A percentile compares a stretch with the other conserved stretches of the same genome.
Conservation (phyloP, 2,888 invertebrate genomes). For the Sarcophaga carnaria region DNA sequence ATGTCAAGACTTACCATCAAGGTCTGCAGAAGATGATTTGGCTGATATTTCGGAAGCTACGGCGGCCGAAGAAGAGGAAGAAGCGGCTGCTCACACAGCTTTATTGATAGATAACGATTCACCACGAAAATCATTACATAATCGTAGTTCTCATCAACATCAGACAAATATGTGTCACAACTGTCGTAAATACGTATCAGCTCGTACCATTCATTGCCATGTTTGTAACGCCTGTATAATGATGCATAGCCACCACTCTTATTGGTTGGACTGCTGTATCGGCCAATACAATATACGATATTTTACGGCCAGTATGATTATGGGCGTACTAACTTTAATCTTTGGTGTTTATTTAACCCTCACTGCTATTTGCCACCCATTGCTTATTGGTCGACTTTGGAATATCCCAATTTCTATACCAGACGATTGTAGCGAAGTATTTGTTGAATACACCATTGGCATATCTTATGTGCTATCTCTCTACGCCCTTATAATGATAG, state of each 20-base stretch:
- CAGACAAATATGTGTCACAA: constrained; percentile 83
- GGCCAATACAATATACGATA: constrained; percentile 90
- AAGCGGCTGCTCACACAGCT: constrained; percentile 74
- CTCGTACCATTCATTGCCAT: constrained; percentile 90
- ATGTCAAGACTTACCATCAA: constrained; percentile 77
- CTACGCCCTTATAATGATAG: constrained; percentile 51
- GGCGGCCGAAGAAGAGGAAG: constrained; percentile 79
- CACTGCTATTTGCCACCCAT: constrained; percentile 92
- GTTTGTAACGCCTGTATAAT: constrained; percentile 92
- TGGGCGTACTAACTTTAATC: constrained; percentile 86
- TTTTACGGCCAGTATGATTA: constrained; percentile 87
- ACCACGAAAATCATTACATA: constrained; percentile 56
- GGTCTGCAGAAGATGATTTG: constrained; percentile 77
- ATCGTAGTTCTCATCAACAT: constrained; percentile 74
- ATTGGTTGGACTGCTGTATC: constrained; percentile 93
- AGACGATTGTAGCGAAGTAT: constrained; percentile 92
- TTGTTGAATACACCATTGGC: constrained; percentile 84
- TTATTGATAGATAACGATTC: constrained; percentile 75
- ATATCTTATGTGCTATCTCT: constrained; percentile 56
- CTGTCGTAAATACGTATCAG: constrained; percentile 85
- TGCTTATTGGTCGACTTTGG: constrained; percentile 79
- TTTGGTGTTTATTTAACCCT: constrained; percentile 91
- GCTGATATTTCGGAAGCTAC: constrained; percentile 78
- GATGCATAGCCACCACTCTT: constrained; percentile 90
- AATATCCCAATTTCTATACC: constrained; percentile 86